Evolutionary conservation across 2,113 vertebrate species (phyloP).

Genomic region (Oncorhynchus tshawytscha): DNA sequence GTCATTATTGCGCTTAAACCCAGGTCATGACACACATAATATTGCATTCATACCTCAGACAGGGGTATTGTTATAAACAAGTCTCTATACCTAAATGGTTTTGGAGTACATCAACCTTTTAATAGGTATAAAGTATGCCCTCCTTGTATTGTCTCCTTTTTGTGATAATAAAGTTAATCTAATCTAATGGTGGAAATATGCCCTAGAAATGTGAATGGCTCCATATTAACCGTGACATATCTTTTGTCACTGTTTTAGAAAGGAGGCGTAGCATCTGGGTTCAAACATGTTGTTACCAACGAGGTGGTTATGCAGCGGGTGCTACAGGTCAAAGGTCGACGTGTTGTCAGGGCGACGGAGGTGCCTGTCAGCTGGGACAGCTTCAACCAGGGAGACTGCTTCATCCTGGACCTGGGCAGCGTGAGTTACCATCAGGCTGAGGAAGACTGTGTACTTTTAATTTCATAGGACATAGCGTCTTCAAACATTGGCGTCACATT

Average conservation of each 20-base stretch:
- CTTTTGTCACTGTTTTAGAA: conserved; percentile 68
- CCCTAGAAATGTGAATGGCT: too few species aligned
- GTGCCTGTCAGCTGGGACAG: conserved; percentile 93
- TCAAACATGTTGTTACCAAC: conserved; percentile 94
- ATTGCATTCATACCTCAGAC: too few species aligned
- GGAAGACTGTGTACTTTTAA: neutral
- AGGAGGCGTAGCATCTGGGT: conserved; percentile 95
- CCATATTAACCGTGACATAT: too few species aligned
- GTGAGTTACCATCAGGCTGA: conserved; percentile 72
- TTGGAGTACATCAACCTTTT: too few species aligned
- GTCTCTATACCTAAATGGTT: too few species aligned
- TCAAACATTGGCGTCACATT: neutral
- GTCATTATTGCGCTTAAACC: too few species aligned
- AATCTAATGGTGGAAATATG: too few species aligned
- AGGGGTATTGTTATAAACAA: too few species aligned
- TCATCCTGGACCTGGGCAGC: conserved; percentile 94
- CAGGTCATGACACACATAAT: too few species aligned
- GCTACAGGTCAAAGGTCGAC: conserved; percentile 90
- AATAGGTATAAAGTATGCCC: too few species aligned
- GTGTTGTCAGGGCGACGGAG: conserved; percentile 82
- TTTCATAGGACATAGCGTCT: neutral
- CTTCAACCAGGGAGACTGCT: conserved; percentile 96
- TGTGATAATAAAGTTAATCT: too few species aligned
- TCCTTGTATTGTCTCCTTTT: too few species aligned
- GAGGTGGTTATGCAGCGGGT: conserved; percentile 89